Evolutionary conservation across 2,113 vertebrate genomes (phyloP), one percentile per base, ranked within the genome.

Genomic region (Thalassoma bifasciatum): DNA sequence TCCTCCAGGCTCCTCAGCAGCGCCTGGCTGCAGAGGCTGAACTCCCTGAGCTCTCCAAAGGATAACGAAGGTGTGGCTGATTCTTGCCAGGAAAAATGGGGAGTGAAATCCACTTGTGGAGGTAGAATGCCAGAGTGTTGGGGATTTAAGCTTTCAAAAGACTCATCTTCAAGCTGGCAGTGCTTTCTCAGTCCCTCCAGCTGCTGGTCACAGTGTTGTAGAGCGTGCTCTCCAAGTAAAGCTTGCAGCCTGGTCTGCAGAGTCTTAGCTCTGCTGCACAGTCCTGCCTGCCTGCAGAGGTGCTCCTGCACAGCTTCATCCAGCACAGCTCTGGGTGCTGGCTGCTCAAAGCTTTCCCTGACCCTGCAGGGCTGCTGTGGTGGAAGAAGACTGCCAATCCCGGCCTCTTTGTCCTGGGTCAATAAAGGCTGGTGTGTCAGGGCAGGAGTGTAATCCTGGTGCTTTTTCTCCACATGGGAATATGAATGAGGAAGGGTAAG

Each of bases 191-290:
- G 93, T 71, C 91, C 93, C 72, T 95, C 92, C 89, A 97, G 93
- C 83, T 97, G 95, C 60, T 94, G 92, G 82, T 79, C 91, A 86
- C 94, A 96, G 89, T 96, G 95, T 22, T 89, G 91, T 77, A 92
- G 72, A 56, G 94, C 91, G 13, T 95, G 94, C 72, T 96, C 95
- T 46, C 94, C 96, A 63, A 97, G 86, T 59, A 97, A 85, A 77
- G 93, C 92, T 81, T 96, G 94, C 78, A 98, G 93, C 79, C 94
- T 95, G 86, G 92, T 95, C 84, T 92, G 94, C 75, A 94, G 93
- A 79, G 89, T 92, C 87, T 83, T 91, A 59, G 94, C 91, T 10
- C 92, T 93, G 82, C 81, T 89, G 10, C 94, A 90, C 67, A 97
- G 93, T 49, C 85, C 88, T 68, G 84, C 91, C 66, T 97, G 95